Conservation (phyloP, 2,113 vertebrate genomes). For the Tinamus guttatus region DNA sequence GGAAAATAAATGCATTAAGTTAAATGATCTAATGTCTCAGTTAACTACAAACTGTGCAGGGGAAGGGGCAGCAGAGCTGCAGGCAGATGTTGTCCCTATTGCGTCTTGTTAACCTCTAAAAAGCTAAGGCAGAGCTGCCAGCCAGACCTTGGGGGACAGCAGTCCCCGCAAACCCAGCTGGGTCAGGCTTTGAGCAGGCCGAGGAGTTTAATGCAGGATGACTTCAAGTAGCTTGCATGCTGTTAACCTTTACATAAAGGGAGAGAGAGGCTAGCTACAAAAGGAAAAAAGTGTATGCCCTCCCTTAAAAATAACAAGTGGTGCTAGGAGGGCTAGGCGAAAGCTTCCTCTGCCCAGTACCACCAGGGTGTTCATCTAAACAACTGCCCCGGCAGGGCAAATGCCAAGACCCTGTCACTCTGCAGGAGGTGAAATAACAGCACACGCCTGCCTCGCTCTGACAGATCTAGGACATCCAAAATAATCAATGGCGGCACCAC, state of each 20-base stretch:
- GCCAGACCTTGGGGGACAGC: neutral
- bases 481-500: neutral
- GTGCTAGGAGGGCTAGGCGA: neutral
- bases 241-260: neutral
- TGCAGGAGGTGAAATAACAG: fast-evolving
- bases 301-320: neutral
- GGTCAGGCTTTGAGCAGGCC: too few species aligned
- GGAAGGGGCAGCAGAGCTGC: neutral
- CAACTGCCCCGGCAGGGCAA: fast-evolving
- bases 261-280: neutral
- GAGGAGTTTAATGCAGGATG: neutral
- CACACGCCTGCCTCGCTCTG: neutral
- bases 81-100: slow-evolving; percentile 22
- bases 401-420: neutral
- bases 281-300: neutral
- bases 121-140: neutral
- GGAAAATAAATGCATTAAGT: neutral
- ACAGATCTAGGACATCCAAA: slow-evolving; percentile 70
- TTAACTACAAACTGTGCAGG: neutral
- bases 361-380: neutral
- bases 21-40: neutral
- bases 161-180: neutral
- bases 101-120: neutral
- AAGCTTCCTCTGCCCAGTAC: neutral
- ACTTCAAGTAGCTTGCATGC: neutral